Conservation (phyloP, 2,888 invertebrate genomes). For the Nemotelus nigrinus region DNA sequence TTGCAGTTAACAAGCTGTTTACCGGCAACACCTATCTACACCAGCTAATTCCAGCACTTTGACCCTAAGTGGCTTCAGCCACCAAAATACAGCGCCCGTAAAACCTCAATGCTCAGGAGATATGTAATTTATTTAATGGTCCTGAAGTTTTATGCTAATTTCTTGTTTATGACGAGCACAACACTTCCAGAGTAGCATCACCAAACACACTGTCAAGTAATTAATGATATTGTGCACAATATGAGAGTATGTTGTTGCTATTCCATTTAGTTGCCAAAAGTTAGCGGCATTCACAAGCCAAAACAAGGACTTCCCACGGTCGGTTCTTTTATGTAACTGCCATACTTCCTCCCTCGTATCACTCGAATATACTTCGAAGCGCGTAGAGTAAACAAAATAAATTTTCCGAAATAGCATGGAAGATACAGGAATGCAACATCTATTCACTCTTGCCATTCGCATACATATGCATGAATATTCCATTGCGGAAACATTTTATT, state of each 20-base stretch:
- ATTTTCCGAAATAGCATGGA: too few relatives aligned
- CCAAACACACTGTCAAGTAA: conserved; percentile 24
- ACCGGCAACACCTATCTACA: not conserved
- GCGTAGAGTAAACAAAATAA: too few relatives aligned
- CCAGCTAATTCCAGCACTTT: not conserved
- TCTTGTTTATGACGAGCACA: conserved; percentile 33
- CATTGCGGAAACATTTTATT: not conserved
- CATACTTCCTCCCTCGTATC: too few relatives aligned
- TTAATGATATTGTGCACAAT: conserved; percentile 18
- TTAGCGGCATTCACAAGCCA: too few relatives aligned
- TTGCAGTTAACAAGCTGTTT: conserved; percentile 8
- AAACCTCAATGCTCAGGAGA: not conserved
- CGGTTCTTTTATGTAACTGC: too few relatives aligned
- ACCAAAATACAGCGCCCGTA: too few relatives aligned
- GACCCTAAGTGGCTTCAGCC: not conserved
- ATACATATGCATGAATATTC: conserved; percentile 13
- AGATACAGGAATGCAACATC: too few relatives aligned
- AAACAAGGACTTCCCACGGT: too few relatives aligned
- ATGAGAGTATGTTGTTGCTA: not conserved
- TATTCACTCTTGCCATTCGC: too few relatives aligned
- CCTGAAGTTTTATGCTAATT: conserved; percentile 31
- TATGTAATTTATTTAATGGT: conserved; percentile 30
- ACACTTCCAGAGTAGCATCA: conserved; percentile 4
- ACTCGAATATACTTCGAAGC: too few relatives aligned
- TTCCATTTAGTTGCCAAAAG: not conserved